Percentiles rank a stretch among this genome's conserved stretches.
phyloP scores from a whole-genome alignment of 2,113 vertebrate genomes.

The Pygoscelis antarcticus region DNA sequence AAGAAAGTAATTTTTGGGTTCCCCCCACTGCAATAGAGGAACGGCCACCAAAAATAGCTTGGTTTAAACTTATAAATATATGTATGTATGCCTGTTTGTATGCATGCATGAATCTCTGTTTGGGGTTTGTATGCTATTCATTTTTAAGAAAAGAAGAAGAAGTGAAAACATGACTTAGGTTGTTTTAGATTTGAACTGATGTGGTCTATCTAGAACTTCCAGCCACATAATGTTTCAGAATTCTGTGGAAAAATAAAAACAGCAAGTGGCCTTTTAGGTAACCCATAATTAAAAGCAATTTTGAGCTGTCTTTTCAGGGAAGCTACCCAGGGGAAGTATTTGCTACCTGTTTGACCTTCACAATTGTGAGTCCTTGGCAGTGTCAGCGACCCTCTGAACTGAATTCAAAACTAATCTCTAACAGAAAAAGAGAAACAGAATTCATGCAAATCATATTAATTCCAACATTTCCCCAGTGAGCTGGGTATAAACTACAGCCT shows the following conservation, averaged over 20 bases:
- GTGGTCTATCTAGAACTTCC: slow-evolving; percentile 65
- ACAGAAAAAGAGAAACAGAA: slow-evolving; percentile 88
- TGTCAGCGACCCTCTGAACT: slow-evolving; percentile 89
- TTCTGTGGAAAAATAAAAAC: slow-evolving; percentile 78
- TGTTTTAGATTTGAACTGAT: slow-evolving; percentile 51
- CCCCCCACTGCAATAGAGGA: not conserved
- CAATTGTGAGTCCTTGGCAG: slow-evolving; percentile 89
- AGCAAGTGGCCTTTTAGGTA: slow-evolving; percentile 84
- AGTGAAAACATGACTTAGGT: not conserved
- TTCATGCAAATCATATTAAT: slow-evolving; percentile 95
- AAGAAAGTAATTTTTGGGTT: not conserved
- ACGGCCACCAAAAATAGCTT: not conserved
- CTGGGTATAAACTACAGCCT: slow-evolving; percentile 93
- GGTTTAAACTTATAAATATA: not conserved
- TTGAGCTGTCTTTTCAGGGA: slow-evolving; percentile 84
- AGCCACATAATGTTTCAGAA: slow-evolving; percentile 61
- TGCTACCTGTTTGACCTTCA: slow-evolving; percentile 89
- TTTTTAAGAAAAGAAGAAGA: slow-evolving; percentile 15
- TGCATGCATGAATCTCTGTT: not conserved
- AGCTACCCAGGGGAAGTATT: slow-evolving; percentile 81
- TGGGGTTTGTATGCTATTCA: not conserved
- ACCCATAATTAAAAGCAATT: slow-evolving; percentile 90
- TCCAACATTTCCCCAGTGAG: slow-evolving; percentile 90
- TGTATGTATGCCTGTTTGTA: not conserved
- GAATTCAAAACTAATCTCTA: slow-evolving; percentile 92